Percentiles rank a stretch among this genome's conserved stretches.
Conservation (phyloP, 2,888 invertebrate genomes). For the Chromoteleia sp. region DNA sequence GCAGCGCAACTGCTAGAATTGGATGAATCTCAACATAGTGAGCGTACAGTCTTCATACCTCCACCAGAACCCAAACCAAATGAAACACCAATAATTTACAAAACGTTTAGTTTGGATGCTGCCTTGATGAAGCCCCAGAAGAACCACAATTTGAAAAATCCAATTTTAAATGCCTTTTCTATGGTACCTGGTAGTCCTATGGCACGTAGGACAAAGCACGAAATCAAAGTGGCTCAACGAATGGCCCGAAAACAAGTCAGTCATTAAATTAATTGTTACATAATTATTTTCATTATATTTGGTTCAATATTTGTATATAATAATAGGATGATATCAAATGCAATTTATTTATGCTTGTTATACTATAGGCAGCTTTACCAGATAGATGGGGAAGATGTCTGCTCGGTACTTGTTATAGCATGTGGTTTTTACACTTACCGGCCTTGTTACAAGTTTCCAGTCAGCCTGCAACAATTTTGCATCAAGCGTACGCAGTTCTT, state of each 20-base stretch:
- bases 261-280: constrained; percentile 3
- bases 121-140: constrained; percentile 86
- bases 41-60: constrained; percentile 97
- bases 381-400: constrained; percentile 97
- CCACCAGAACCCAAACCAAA: constrained; percentile 92
- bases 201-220: constrained; percentile 97
- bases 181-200: constrained; percentile 93
- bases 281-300: too few relatives aligned
- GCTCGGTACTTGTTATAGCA: constrained; percentile 94
- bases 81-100: constrained; percentile 84
- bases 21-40: constrained; percentile 91
- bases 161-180: constrained; percentile 81
- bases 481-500: constrained; percentile 92
- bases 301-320: not conserved
- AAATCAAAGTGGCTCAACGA: constrained; percentile 96
- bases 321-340: not conserved
- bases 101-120: constrained; percentile 88
- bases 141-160: constrained; percentile 80
- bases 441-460: constrained; percentile 89
- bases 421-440: constrained; percentile 98
- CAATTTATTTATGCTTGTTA: not conserved
- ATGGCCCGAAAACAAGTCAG: constrained; percentile 87
- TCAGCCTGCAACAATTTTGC: constrained; percentile 85
- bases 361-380: constrained; percentile 87
- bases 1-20: constrained; percentile 89